A percentile compares a stretch with the other conserved stretches of the same genome.
Conservation (phyloP, 2,888 invertebrate genomes). For the Villa cingulata region DNA sequence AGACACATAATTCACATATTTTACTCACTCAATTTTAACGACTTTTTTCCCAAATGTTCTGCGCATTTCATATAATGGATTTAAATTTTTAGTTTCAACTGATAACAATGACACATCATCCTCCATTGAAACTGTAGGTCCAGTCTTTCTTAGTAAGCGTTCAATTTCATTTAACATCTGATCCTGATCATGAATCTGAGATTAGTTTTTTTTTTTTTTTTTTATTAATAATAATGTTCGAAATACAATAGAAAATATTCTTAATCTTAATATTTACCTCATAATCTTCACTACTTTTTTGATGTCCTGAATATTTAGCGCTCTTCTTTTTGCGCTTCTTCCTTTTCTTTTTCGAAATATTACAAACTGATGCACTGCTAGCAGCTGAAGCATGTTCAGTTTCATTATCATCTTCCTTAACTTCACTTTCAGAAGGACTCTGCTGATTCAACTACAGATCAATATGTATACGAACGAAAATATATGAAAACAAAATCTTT, state of each 20-base stretch:
- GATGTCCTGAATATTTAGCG: constrained; percentile 37
- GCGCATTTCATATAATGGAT: constrained; percentile 67
- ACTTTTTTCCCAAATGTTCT: constrained; percentile 69
- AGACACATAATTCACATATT: background rate
- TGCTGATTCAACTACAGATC: constrained; percentile 56
- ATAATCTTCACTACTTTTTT: constrained; percentile 49
- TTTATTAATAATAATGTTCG: no score
- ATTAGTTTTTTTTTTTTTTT: no score
- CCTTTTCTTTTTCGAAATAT: constrained; percentile 43
- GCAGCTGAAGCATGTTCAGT: constrained; percentile 45
- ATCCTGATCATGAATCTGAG: no score
- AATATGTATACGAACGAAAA: no score
- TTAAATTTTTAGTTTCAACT: constrained; percentile 57
- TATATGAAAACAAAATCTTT: no score
- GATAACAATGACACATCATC: constrained; percentile 50
- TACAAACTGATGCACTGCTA: constrained; percentile 37
- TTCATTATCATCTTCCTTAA: constrained; percentile 53
- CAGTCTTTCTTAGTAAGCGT: constrained; percentile 24
- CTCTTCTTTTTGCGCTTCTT: constrained; percentile 52
- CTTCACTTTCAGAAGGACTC: constrained; percentile 53
- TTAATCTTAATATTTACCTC: constrained; percentile 34
- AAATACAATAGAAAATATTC: background rate
- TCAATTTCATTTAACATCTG: constrained; percentile 29
- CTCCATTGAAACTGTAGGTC: constrained; percentile 20
- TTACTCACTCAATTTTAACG: constrained; percentile 47